These are phyloP conservation scores for Sialia sialis DNA, from an alignment of 2,113 vertebrate species.

Conservation along the genomic window DNA sequence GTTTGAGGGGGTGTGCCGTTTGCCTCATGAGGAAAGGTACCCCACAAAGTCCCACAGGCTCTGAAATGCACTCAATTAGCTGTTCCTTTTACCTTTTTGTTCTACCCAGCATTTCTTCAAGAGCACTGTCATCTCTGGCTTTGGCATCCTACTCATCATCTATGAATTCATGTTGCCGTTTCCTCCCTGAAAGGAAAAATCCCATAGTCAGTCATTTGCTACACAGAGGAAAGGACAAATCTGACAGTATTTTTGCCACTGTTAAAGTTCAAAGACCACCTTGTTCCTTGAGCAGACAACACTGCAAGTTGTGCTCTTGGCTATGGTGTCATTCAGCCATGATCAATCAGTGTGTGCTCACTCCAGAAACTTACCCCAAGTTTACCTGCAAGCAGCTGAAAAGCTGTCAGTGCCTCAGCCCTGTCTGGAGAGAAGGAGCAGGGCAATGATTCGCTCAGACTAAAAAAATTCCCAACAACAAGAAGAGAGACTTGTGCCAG, in stretches of 20 bases:
- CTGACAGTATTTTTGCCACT: background rate
- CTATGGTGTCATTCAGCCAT: background rate
- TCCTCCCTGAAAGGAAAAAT: constrained; percentile 58
- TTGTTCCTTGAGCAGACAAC: background rate
- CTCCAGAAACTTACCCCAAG: background rate
- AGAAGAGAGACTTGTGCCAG: background rate
- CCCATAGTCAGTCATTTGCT: constrained; percentile 28
- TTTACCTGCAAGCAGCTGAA: constrained; percentile 4
- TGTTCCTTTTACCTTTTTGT: constrained; percentile 65
- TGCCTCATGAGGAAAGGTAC: background rate
- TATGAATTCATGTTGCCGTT: constrained; percentile 53
- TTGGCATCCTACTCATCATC: constrained; percentile 65
- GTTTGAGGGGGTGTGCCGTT: background rate
- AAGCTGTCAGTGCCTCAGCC: background rate
- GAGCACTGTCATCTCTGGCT: constrained; percentile 66
- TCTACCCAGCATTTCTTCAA: constrained; percentile 65
- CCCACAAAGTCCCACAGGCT: background rate
- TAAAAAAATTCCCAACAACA: background rate
- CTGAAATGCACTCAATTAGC: constrained; percentile 26
- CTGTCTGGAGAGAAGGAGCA: background rate
- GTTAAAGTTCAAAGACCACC: background rate
- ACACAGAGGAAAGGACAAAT: background rate
- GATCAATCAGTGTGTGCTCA: background rate
- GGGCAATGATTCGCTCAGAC: background rate
- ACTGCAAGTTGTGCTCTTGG: background rate